These are phyloP conservation scores for Drosophila trapezifrons DNA, from an alignment of 1,140 invertebrate species.

Conservation along the genomic window DNA sequence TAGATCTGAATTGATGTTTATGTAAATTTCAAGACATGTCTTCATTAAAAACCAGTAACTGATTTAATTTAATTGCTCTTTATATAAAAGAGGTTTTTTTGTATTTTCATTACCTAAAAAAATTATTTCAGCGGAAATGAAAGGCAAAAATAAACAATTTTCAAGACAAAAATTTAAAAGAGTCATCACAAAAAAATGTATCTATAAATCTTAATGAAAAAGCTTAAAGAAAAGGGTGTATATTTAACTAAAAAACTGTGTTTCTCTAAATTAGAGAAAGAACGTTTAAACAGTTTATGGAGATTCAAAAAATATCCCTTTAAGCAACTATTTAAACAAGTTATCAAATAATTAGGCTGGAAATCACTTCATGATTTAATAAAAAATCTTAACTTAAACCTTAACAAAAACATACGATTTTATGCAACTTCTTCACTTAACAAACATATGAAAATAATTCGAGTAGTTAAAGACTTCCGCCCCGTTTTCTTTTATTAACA, in stretches of 20 bases:
- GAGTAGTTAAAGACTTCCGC: conserved; percentile 22
- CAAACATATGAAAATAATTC: too few relatives aligned
- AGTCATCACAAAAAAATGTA: neutral
- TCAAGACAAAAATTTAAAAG: neutral
- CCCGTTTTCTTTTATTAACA: conserved; percentile 14
- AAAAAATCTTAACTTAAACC: too few relatives aligned
- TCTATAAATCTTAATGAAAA: neutral
- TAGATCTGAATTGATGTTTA: neutral
- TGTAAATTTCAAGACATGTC: neutral
- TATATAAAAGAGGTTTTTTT: neutral
- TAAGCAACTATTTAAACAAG: too few relatives aligned
- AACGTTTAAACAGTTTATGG: neutral
- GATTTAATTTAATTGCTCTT: too few relatives aligned
- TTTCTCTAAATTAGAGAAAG: too few relatives aligned
- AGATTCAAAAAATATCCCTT: too few relatives aligned
- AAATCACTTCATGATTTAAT: too few relatives aligned
- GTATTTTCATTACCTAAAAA: neutral
- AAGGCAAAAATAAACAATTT: neutral
- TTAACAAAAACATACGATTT: neutral
- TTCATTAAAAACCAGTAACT: too few relatives aligned
- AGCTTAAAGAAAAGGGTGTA: too few relatives aligned
- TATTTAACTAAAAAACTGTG: too few relatives aligned
- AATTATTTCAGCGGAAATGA: neutral
- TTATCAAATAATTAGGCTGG: neutral
- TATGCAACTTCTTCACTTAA: neutral